Evolutionary conservation across 2,797 vertebrate genomes (phyloP).

Genomic region (Chelmon rostratus): DNA sequence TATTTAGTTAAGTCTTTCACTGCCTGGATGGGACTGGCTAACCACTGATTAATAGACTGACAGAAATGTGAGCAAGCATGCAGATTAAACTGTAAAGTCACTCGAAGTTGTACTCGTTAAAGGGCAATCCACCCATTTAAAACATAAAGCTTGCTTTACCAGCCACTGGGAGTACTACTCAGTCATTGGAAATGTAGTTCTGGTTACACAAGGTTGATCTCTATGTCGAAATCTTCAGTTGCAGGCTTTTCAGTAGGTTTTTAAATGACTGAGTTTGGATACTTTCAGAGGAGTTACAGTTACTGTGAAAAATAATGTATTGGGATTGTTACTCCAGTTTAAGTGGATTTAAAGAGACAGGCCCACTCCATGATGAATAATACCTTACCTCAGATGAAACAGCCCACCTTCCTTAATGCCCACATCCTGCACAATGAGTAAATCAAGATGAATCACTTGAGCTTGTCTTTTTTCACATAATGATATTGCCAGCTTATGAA

Average conservation of each 20-base stretch:
- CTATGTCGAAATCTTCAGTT: not conserved
- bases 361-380: slow-evolving; percentile 42
- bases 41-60: not conserved
- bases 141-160: not conserved
- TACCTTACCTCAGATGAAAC: slow-evolving; percentile 43
- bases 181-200: not conserved
- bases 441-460: slow-evolving; percentile 67
- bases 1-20: not conserved
- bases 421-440: slow-evolving; percentile 55
- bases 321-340: slow-evolving; percentile 6
- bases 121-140: not conserved
- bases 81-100: not conserved
- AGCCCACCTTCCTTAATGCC: slow-evolving; percentile 47
- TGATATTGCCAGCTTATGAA: slow-evolving; percentile 40
- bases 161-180: not conserved
- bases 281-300: not conserved
- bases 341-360: slow-evolving; percentile 19
- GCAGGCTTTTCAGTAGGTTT: not conserved
- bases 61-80: not conserved
- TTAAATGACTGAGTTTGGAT: not conserved
- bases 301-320: not conserved
- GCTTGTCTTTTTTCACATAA: slow-evolving; percentile 30
- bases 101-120: not conserved
- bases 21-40: not conserved
- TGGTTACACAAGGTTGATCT: not conserved